Conservation (phyloP, 2,113 vertebrate genomes). For the Thomomys bottae region DNA sequence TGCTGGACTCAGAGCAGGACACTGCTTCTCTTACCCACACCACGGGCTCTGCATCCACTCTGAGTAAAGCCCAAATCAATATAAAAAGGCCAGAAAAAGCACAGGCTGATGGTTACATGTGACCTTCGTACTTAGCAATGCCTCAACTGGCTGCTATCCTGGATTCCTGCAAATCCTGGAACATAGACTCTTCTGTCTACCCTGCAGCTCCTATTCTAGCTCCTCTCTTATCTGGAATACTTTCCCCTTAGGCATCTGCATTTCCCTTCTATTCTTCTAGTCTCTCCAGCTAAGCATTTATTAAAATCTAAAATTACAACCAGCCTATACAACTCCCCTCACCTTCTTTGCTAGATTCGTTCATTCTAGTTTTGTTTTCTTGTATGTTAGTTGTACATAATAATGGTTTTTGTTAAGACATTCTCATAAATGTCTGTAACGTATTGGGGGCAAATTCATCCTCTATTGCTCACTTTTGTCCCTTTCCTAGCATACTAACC, state of each 20-base stretch:
- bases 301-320: background rate
- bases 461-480: background rate
- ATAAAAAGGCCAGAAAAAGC: background rate
- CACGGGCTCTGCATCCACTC: background rate
- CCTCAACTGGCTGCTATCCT: background rate
- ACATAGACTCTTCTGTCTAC: background rate
- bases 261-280: background rate
- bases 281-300: background rate
- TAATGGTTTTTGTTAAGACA: background rate
- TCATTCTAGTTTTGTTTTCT: background rate
- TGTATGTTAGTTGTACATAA: background rate
- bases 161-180: constrained; percentile 16
- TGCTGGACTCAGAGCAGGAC: background rate
- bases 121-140: background rate
- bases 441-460: background rate
- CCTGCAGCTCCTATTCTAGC: background rate
- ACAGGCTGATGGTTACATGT: background rate
- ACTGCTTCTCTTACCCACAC: background rate
- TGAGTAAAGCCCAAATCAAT: background rate
- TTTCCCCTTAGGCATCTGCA: background rate
- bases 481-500: too few relatives aligned
- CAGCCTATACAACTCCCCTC: background rate
- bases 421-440: background rate
- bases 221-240: background rate
- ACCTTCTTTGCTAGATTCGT: background rate